Percentiles rank a stretch among this genome's conserved stretches.
Evolutionary conservation across 2,888 invertebrate genomes (phyloP).

Genomic region (Mermis nigrescens): DNA sequence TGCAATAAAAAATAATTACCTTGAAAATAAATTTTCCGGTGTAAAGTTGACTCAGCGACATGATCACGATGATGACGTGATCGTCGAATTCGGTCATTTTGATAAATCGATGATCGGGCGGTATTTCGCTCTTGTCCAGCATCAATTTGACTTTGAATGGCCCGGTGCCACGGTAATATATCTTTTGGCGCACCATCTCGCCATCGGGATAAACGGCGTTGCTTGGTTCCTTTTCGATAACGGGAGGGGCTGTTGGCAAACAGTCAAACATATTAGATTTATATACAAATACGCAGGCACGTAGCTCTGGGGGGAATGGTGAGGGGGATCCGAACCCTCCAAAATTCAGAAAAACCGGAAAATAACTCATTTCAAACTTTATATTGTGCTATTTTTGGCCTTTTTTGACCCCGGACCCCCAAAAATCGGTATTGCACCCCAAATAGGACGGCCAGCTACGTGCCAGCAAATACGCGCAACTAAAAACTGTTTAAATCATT

Average conservation of each 20-base stretch:
- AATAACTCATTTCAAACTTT: too few species aligned
- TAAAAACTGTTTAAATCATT: too few species aligned
- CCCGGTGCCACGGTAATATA: conserved; percentile 85
- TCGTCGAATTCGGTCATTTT: conserved; percentile 64
- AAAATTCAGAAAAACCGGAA: too few species aligned
- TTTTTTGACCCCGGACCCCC: too few species aligned
- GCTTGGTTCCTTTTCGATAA: conserved; percentile 69
- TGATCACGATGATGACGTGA: conserved; percentile 81
- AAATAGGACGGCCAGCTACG: too few species aligned
- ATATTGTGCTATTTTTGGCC: too few species aligned
- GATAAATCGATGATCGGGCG: conserved; percentile 8
- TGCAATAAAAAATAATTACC: background rate
- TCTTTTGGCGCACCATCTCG: conserved; percentile 91
- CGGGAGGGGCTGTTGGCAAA: conserved; percentile 52
- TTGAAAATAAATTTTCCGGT: conserved; percentile 43
- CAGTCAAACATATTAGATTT: too few species aligned
- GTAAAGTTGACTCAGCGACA: conserved; percentile 70
- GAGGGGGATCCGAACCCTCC: too few species aligned
- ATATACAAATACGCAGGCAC: too few species aligned
- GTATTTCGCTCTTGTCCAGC: conserved; percentile 57
- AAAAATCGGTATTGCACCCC: too few species aligned
- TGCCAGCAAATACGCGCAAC: too few species aligned
- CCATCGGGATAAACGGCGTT: conserved; percentile 74
- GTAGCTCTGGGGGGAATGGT: too few species aligned
- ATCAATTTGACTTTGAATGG: conserved; percentile 69